These are phyloP conservation scores for Daubentonia madagascariensis DNA, from an alignment of 2,113 vertebrate species.

Conservation along the genomic window DNA sequence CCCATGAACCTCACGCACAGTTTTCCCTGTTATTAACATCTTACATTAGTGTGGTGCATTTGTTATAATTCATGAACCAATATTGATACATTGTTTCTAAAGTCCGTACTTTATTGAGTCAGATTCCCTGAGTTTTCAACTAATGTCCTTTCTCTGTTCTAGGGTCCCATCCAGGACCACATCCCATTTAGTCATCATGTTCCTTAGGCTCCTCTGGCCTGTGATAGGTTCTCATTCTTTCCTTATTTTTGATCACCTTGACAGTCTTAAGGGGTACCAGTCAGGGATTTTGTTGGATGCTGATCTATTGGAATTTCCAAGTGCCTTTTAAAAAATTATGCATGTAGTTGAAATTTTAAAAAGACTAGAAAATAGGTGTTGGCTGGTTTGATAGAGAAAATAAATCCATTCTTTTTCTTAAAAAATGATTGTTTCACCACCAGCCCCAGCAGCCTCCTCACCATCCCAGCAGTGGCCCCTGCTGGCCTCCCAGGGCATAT, in stretches of 20 bases:
- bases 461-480: fast-evolving
- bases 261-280: neutral
- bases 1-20: neutral
- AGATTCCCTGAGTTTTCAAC: neutral
- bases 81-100: neutral
- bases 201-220: neutral
- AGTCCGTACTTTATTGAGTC: neutral
- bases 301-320: neutral
- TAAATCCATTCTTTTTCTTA: neutral
- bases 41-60: too few species aligned
- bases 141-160: too few species aligned
- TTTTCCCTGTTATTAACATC: neutral
- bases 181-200: fast-evolving
- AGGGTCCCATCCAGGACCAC: neutral
- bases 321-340: neutral
- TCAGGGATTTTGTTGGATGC: too few species aligned
- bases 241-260: neutral
- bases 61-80: neutral
- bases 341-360: neutral
- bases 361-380: neutral
- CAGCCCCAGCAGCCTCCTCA: neutral
- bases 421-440: fast-evolving
- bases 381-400: neutral
- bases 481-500: neutral
- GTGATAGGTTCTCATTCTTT: neutral